A percentile compares a stretch with the other conserved stretches of the same genome.
These are phyloP conservation scores for Temnopleurus reevesii DNA, from an alignment of 53 echinoderm and acorn worm species.

Conservation along the genomic window DNA sequence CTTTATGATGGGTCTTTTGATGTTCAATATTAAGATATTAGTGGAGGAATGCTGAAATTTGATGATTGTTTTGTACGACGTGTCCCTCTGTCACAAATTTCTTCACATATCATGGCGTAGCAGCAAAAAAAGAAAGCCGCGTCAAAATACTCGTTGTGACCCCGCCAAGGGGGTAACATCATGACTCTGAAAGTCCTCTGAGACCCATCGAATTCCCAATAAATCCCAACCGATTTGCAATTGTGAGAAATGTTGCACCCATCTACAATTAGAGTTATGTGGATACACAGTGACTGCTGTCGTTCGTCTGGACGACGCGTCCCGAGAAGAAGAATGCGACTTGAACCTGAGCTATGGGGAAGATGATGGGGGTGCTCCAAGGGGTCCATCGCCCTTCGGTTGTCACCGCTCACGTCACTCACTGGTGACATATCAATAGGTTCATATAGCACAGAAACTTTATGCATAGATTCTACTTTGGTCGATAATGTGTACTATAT, in stretches of 20 bases:
- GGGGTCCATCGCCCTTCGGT: background rate
- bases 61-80: background rate
- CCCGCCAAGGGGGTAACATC: conserved; percentile 46
- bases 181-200: background rate
- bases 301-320: conserved; percentile 23
- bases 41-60: background rate
- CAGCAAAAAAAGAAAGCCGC: background rate
- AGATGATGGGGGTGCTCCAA: background rate
- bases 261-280: conserved; percentile 41
- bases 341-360: background rate
- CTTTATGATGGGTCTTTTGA: too few relatives aligned
- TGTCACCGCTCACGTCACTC: background rate
- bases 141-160: conserved; percentile 24
- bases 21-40: too few relatives aligned
- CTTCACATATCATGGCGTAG: background rate
- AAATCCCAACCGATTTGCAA: conserved; percentile 39
- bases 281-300: conserved; percentile 4
- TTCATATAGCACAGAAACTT: too few relatives aligned
- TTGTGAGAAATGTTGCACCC: conserved; percentile 62
- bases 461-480: too few relatives aligned
- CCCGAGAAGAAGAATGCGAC: conserved; percentile 13
- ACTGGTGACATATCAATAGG: background rate
- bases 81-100: background rate
- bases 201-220: conserved; percentile 53
- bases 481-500: too few relatives aligned